Base-by-base conservation (phyloP, 2,888 invertebrate genomes). In the Branchipolynoe longqiensis region DNA sequence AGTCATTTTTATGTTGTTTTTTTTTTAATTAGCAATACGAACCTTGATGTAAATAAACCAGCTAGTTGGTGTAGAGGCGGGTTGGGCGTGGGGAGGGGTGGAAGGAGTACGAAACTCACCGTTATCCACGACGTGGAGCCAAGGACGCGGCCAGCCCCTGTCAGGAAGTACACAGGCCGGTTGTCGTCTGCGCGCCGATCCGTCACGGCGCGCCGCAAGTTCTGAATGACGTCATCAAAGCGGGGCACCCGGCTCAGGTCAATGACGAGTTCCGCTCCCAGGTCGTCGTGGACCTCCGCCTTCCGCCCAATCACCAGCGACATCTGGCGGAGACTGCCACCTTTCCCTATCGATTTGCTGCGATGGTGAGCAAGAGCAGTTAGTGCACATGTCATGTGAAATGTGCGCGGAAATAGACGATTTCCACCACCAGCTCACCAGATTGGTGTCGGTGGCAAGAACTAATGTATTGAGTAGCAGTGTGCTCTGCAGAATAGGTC, bases 271-370 rank as follows among this genome's bases (percentile, higher is more conserved):
- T 83, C 59, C 38, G 36, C 4, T 0, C 83, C 83, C n/a, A 85
- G 82, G 28, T 58, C 64, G 22, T 54, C 28, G 1, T 22, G 33
- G 38, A 86, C 33, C 48, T 82, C 73, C 73, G 85, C n/a, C 22
- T 38, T 54, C 12, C 59, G 36, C 22, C 64, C 58, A 1, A 25
- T 14, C 38, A 87, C 48, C 22, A 87, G 78, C 28, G 85, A 83
- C 87, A 87, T 87, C 81, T 87, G 85, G 36, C 87, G 74, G 31
- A 85, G 25, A n/a, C 78, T 73, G 1, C 74, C 84, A 6, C 85
- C 83, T 22, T 38, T 83, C 4, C 87, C 58, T 25, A 58, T 74
- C 31, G 59, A 86, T 8, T 82, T 85, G 1, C 85, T 85, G 48
- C n/a, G n/a, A n/a, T n/a, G n/a, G n/a, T n/a, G n/a, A n/a, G n/a